A percentile compares a stretch with the other conserved stretches of the same genome.
These are phyloP conservation scores for Morinoia aosen DNA, from an alignment of 2,888 invertebrate genomes.

Conservation along the genomic window DNA sequence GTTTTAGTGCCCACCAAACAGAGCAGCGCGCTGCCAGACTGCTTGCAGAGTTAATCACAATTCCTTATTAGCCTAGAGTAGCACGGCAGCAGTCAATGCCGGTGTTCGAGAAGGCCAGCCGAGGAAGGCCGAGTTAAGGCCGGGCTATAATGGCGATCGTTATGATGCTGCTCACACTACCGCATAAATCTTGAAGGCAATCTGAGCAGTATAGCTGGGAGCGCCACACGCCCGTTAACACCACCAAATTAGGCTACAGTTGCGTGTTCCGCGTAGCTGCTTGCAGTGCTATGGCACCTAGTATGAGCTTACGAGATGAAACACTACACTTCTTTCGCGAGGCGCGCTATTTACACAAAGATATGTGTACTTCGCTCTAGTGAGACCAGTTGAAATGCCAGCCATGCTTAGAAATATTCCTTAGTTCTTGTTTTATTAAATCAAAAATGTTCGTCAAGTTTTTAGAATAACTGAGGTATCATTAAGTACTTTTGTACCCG, in stretches of 20 bases:
- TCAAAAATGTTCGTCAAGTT: not conserved
- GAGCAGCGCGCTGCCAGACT: no score
- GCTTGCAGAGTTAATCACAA: not conserved
- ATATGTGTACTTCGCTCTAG: not conserved
- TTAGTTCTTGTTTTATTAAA: not conserved
- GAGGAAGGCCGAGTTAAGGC: not conserved
- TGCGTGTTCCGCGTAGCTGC: not conserved
- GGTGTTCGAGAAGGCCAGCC: not conserved
- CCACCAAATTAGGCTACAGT: slow-evolving; percentile 44
- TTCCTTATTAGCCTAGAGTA: not conserved
- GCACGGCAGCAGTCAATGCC: not conserved
- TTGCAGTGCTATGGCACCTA: not conserved
- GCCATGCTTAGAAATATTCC: not conserved
- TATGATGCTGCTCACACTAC: slow-evolving; percentile 35
- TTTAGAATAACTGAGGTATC: not conserved
- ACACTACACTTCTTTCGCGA: not conserved
- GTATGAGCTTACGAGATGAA: not conserved
- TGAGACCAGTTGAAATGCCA: not conserved
- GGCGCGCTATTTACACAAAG: not conserved
- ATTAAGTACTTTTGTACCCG: not conserved
- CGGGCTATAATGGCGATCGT: slow-evolving; percentile 29
- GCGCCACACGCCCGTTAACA: slow-evolving; percentile 49
- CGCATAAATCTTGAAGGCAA: slow-evolving; percentile 38
- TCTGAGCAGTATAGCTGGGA: slow-evolving; percentile 43
- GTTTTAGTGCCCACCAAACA: no score